Percentiles rank a stretch among this genome's conserved stretches.
phyloP scores from a whole-genome alignment of 2,797 vertebrate genomes.

The Neopelma chrysocephalum region DNA sequence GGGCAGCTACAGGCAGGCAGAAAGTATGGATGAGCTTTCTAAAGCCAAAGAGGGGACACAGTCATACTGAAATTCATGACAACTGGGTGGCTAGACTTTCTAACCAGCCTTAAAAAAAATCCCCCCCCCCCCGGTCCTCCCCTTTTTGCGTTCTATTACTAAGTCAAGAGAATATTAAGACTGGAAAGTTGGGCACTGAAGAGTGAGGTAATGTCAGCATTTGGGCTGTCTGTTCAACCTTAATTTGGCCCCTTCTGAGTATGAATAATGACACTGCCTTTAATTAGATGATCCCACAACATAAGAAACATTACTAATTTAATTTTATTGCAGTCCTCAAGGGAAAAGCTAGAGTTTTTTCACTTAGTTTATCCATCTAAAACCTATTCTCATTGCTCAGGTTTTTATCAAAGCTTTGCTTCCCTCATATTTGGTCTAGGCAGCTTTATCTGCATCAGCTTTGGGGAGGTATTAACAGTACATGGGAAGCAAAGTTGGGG shows the following conservation, averaged over 20 bases:
- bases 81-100: neutral
- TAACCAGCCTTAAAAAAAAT: neutral
- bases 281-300: slow-evolving; percentile 47
- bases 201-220: slow-evolving; percentile 49
- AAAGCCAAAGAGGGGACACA: neutral
- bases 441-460: neutral
- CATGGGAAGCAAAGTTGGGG: neutral
- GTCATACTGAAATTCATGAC: neutral
- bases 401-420: neutral
- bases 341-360: neutral
- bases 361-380: neutral
- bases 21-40: neutral
- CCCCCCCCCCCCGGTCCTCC: fast-evolving
- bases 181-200: neutral
- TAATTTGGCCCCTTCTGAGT: slow-evolving; percentile 18
- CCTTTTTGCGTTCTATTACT: neutral
- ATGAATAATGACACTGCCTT: slow-evolving; percentile 38
- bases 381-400: neutral
- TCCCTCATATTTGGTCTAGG: neutral
- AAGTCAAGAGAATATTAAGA: neutral
- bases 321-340: neutral
- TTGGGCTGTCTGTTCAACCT: neutral
- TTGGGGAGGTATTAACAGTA: neutral
- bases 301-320: neutral
- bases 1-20: neutral